Base-by-base conservation (phyloP, 1,140 invertebrate genomes). In the Ladona fulva region DNA sequence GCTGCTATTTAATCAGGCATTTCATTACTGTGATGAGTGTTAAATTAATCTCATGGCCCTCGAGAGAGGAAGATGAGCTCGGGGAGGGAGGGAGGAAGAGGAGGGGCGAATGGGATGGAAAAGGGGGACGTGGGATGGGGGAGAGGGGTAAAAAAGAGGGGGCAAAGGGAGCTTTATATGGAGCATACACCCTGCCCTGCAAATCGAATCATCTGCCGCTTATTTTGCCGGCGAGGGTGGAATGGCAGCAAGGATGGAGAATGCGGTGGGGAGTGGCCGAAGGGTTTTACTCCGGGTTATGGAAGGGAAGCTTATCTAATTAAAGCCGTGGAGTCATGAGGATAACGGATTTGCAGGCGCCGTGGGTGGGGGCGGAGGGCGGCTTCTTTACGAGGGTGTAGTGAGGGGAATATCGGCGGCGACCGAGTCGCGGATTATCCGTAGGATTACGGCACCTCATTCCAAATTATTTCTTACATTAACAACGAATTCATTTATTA, bases 1-100 rank as follows among this genome's bases (percentile, higher is more conserved):
- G 52, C 52, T 12, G 52, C 22, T 59, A 74, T 59, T 77, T 74
- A 77, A 77, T 77, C 77, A 77, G 77, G 66, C 77, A 77, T 77
- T 77, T 74, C 77, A 77, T 77, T 77, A 77, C 77, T 66, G 77
- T 37, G 77, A 77, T 77, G 77, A 77, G 66, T 74, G 77, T 74
- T 74, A 29, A 12, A 77, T 77, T 77, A 77, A 77, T 77, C 77
- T 78, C n/a, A 59, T 74, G 22, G 73, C 75, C 59, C 75, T 42
- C 25, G 24, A 37, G 8, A 76, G 66, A 29, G n/a, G n/a, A n/a
- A n/a, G n/a, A 25, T 25, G 75, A 42, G 24, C 16, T 19, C 8
- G 76, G 76, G 76, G 76, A 24, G 25, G 25, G 75, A n/a, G n/a
- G 76, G 52, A 22, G 52, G 3, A 19, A 22, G 12, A 66, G n/a